Conservation (phyloP, 2,113 vertebrate genomes). For the Aspiorhynchus laticeps region DNA sequence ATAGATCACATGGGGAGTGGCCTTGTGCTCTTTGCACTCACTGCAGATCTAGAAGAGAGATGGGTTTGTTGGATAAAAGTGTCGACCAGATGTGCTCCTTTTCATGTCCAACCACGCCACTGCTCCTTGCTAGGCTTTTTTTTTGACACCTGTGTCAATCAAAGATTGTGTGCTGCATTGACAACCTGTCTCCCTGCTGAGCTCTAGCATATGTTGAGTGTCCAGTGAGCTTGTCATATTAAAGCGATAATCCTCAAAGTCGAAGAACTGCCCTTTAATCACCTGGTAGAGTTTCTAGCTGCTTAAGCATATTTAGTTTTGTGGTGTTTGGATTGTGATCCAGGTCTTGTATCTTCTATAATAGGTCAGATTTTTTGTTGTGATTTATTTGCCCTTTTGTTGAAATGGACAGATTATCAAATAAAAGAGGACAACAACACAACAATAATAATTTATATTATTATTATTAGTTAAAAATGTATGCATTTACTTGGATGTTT, state of each 20-base stretch:
- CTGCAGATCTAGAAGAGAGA: slow-evolving; percentile 45
- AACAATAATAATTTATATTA: background rate
- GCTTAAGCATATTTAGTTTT: background rate
- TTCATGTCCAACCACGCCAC: background rate
- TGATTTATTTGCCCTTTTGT: background rate
- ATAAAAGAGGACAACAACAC: background rate
- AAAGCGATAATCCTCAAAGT: slow-evolving; percentile 20
- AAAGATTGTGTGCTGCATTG: slow-evolving; percentile 22
- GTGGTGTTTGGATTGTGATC: background rate
- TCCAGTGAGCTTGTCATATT: slow-evolving; percentile 36
- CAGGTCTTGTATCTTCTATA: background rate
- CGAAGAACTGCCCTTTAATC: slow-evolving; percentile 18
- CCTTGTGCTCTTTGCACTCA: slow-evolving; percentile 37
- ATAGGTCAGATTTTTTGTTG: background rate
- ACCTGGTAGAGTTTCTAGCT: background rate
- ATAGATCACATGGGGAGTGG: slow-evolving; percentile 47
- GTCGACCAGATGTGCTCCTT: background rate
- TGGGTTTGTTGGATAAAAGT: background rate
- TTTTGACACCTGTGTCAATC: slow-evolving; percentile 39
- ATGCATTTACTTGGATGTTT: background rate
- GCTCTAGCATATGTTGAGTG: slow-evolving; percentile 26
- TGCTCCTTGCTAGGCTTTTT: slow-evolving; percentile 9
- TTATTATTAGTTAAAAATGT: background rate
- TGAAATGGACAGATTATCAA: background rate
- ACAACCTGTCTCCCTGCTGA: slow-evolving; percentile 40